Conservation (phyloP, 2,797 vertebrate genomes). For the Netta rufina region DNA sequence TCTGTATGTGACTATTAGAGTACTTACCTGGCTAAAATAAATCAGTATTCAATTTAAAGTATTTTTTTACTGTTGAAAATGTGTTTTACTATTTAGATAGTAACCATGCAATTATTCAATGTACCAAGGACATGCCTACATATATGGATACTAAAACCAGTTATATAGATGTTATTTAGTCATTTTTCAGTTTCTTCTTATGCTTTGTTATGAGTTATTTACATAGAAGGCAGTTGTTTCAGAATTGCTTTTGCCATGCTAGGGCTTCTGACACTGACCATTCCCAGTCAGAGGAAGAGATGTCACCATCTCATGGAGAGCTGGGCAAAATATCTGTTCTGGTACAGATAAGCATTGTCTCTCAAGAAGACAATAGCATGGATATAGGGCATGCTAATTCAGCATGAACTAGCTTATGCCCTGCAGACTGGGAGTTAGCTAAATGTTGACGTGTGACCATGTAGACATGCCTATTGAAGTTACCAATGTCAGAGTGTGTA, state of each 20-base stretch:
- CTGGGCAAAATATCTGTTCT: neutral
- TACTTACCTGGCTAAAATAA: neutral
- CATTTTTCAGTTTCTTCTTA: neutral
- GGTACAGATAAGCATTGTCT: neutral
- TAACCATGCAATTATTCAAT: neutral
- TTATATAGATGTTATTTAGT: neutral
- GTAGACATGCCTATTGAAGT: neutral
- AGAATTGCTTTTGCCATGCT: neutral
- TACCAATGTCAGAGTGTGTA: neutral
- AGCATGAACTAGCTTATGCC: neutral
- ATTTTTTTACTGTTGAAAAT: neutral
- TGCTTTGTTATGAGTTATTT: neutral
- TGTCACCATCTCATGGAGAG: neutral
- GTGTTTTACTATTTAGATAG: neutral
- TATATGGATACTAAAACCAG: neutral
- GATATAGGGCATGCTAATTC: neutral
- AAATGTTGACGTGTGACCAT: neutral
- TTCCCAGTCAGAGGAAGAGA: neutral
- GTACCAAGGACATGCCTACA: neutral
- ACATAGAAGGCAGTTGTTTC: neutral
- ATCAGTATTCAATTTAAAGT: neutral
- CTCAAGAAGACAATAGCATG: neutral
- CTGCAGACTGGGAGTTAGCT: neutral
- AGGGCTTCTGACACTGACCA: neutral
- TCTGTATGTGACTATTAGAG: neutral